Conservation (phyloP, 2,797 vertebrate species). For the Melanotaenia maccullochi region DNA sequence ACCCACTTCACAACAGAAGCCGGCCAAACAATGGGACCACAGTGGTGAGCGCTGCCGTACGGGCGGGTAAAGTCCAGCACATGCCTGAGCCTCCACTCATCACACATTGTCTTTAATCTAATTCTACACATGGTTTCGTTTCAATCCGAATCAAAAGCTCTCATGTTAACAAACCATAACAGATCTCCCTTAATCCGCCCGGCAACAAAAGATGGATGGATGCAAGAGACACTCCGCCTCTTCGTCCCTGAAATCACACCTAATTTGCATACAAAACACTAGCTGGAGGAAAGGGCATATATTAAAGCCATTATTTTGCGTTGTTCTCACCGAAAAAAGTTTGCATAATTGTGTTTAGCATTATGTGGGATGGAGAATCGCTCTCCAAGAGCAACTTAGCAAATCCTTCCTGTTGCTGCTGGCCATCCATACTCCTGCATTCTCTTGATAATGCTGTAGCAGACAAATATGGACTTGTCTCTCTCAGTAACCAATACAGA, state of each 20-base stretch:
- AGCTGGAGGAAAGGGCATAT: conserved; percentile 85
- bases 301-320: conserved; percentile 84
- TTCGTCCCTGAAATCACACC: conserved; percentile 82
- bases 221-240: conserved; percentile 79
- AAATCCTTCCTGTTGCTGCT: conserved; percentile 82
- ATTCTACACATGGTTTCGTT: conserved; percentile 86
- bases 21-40: conserved; percentile 73
- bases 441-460: conserved; percentile 77
- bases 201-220: conserved; percentile 85
- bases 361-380: conserved; percentile 69
- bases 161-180: conserved; percentile 86
- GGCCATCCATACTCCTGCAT: conserved; percentile 77
- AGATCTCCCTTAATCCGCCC: conserved; percentile 84
- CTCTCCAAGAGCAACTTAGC: conserved; percentile 77
- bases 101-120: conserved; percentile 85
- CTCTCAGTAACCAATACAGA: conserved; percentile 43
- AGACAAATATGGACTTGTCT: conserved; percentile 69
- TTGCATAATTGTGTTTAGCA: conserved; percentile 83
- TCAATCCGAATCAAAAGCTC: conserved; percentile 86
- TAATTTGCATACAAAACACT: conserved; percentile 86
- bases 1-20: conserved; percentile 76
- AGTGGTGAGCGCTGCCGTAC: conserved; percentile 57
- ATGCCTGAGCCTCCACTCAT: conserved; percentile 75
- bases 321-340: conserved; percentile 79
- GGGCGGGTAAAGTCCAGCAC: conserved; percentile 76